Evolutionary conservation across 2,797 vertebrate genomes (phyloP).

Genomic region (Macropodus opercularis): DNA sequence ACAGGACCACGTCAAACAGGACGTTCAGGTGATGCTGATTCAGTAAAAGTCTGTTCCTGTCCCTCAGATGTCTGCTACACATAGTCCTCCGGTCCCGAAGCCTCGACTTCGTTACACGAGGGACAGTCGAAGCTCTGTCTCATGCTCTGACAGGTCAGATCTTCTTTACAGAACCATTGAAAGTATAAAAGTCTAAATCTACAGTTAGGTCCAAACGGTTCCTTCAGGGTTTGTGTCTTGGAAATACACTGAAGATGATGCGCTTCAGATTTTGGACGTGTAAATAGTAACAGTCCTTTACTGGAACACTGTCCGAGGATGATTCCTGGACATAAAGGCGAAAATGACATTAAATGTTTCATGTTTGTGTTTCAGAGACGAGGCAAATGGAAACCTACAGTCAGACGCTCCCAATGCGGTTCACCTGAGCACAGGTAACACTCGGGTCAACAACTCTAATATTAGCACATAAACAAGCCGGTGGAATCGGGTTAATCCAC

Average conservation of each 20-base stretch:
- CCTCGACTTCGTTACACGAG: constrained; percentile 51
- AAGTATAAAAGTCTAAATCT: no score
- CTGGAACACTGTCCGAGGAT: no score
- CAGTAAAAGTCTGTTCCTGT: not conserved
- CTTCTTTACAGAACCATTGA: not conserved
- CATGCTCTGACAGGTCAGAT: constrained; percentile 31
- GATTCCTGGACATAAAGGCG: no score
- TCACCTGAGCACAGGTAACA: constrained; percentile 48
- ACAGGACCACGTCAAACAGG: not conserved
- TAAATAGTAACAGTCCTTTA: no score
- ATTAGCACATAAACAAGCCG: no score
- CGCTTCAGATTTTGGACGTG: no score
- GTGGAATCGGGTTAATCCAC: not conserved
- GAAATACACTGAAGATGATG: not conserved
- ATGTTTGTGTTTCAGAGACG: constrained; percentile 39
- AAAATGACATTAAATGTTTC: not conserved
- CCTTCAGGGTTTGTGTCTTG: no score
- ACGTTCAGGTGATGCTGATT: not conserved
- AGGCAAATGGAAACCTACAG: not conserved
- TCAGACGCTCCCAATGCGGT: not conserved
- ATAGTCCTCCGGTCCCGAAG: constrained; percentile 58
- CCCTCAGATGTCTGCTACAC: constrained; percentile 56
- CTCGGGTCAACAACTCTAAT: no score
- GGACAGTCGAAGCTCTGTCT: constrained; percentile 10
- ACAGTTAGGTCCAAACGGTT: no score